Percentiles rank a stretch among this genome's conserved stretches.
These are phyloP conservation scores for Peromyscus polionotus DNA, from an alignment of 2,113 vertebrate species.

Conservation along the genomic window DNA sequence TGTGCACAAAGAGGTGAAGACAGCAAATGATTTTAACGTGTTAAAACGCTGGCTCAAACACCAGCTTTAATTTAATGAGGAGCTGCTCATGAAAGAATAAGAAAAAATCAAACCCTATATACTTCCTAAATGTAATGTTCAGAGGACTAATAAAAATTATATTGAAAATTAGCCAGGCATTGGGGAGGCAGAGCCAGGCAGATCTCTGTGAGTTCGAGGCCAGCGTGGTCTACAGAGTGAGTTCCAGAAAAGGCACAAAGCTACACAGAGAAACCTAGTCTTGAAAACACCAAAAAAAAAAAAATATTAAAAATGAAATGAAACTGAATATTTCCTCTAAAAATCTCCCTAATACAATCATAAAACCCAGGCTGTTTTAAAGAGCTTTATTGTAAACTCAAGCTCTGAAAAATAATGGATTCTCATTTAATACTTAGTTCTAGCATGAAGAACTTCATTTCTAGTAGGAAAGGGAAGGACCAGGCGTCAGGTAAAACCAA, in stretches of 20 bases:
- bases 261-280: no score
- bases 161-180: constrained; percentile 10
- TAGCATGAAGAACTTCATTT: constrained; percentile 88
- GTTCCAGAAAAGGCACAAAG: no score
- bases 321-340: constrained; percentile 29
- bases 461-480: constrained; percentile 85
- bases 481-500: constrained; percentile 87
- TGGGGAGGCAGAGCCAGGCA: no score
- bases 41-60: constrained; percentile 1
- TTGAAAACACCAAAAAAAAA: no score
- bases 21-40: not conserved
- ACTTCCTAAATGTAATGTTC: not conserved
- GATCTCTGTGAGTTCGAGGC: no score
- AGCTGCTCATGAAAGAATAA: not conserved
- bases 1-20: not conserved
- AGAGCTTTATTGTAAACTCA: not conserved
- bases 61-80: not conserved
- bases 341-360: constrained; percentile 35
- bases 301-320: constrained; percentile 48
- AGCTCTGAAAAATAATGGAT: not conserved
- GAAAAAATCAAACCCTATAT: not conserved
- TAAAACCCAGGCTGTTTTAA: constrained; percentile 29
- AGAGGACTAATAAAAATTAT: not conserved
- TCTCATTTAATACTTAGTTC: constrained; percentile 81
- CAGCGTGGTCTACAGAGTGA: no score